phyloP scores from a whole-genome alignment of 1,140 invertebrate species.

The Orius insidiosus region DNA sequence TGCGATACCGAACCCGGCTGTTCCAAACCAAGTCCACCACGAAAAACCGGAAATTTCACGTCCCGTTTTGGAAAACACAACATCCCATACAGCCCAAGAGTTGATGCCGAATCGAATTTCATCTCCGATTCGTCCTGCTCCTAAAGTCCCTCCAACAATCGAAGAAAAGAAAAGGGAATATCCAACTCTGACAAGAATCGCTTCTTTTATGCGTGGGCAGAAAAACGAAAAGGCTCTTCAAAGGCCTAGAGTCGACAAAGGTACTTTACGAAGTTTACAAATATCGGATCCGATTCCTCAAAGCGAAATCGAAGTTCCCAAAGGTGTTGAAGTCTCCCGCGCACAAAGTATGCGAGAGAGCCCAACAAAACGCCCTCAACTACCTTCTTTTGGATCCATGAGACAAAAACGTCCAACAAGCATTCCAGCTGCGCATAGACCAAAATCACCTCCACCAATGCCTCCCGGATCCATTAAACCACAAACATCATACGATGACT shows the following conservation, averaged over 20 bases:
- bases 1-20: slow-evolving; percentile 1
- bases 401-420: slow-evolving; percentile 51
- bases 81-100: slow-evolving; percentile 50
- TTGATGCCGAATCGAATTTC: slow-evolving; percentile 27
- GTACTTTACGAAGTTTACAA: slow-evolving; percentile 49
- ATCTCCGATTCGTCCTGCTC: slow-evolving; percentile 15
- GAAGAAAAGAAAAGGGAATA: slow-evolving; percentile 14
- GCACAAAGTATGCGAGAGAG: slow-evolving; percentile 56
- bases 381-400: slow-evolving; percentile 69
- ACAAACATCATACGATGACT: slow-evolving; percentile 46
- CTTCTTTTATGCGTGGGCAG: slow-evolving; percentile 47
- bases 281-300: slow-evolving; percentile 66
- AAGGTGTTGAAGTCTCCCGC: slow-evolving; percentile 38
- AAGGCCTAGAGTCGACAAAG: slow-evolving; percentile 35
- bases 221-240: slow-evolving; percentile 16
- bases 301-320: slow-evolving; percentile 38
- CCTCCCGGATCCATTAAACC: slow-evolving; percentile 39
- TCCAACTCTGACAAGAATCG: slow-evolving; percentile 43
- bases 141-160: slow-evolving; percentile 3
- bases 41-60: slow-evolving; percentile 57
- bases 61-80: slow-evolving; percentile 59
- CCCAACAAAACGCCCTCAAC: slow-evolving; percentile 32
- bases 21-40: slow-evolving; percentile 3
- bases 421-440: slow-evolving; percentile 37
- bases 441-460: slow-evolving; percentile 41